Evolutionary conservation across 1,140 invertebrate species (phyloP).

Genomic region (Drosophila kanapiae): DNA sequence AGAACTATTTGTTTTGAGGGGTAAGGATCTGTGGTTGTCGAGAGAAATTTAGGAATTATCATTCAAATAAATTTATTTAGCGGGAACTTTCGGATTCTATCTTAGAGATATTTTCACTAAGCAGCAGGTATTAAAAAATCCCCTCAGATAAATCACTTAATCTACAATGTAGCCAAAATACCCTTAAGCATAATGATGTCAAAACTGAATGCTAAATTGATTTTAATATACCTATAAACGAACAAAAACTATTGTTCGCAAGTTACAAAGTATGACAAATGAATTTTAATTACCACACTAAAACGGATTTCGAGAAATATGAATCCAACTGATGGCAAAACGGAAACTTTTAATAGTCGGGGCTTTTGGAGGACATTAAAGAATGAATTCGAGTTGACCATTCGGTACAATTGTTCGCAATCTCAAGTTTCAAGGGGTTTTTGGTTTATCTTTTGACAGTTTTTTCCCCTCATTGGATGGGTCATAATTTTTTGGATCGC

Average conservation of each 20-base stretch:
- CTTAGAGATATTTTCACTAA: background rate
- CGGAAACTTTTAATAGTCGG: slow-evolving; percentile 35
- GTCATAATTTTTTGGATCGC: slow-evolving; percentile 71
- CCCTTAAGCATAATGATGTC: slow-evolving; percentile 49
- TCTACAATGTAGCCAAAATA: slow-evolving; percentile 43
- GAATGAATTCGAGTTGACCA: slow-evolving; percentile 50
- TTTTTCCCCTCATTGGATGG: slow-evolving; percentile 36
- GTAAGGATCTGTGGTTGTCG: background rate
- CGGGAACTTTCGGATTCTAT: slow-evolving; percentile 2
- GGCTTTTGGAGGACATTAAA: slow-evolving; percentile 48
- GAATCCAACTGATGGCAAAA: slow-evolving; percentile 34
- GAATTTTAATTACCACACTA: slow-evolving; percentile 77
- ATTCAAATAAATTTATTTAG: background rate
- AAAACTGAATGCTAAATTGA: slow-evolving; percentile 76
- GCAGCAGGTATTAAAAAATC: background rate
- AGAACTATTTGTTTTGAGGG: slow-evolving; percentile 7
- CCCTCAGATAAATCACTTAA: background rate
- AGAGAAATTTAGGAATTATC: background rate
- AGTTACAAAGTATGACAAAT: slow-evolving; percentile 75
- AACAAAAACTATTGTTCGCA: slow-evolving; percentile 43
- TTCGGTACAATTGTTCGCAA: slow-evolving; percentile 33
- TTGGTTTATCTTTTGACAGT: slow-evolving; percentile 76
- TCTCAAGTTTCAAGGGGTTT: slow-evolving; percentile 60
- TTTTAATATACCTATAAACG: slow-evolving; percentile 62
- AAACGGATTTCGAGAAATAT: slow-evolving; percentile 55